Conservation (phyloP, 2,888 invertebrate genomes). For the Cylloceria caligata region DNA sequence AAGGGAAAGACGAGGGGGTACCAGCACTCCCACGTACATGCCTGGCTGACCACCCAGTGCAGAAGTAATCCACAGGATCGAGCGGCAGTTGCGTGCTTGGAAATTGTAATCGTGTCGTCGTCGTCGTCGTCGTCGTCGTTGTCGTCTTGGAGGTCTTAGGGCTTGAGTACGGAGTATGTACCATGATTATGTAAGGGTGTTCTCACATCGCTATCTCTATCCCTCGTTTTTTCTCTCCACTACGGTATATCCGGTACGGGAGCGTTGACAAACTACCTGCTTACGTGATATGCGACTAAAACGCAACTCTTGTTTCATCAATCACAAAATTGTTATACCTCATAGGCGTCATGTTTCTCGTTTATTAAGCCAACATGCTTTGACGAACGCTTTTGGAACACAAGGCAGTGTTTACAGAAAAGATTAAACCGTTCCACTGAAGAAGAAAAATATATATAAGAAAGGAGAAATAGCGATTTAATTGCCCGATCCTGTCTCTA, state of each 20-base stretch:
- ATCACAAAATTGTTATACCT: conserved; percentile 43
- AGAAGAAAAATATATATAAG: background rate
- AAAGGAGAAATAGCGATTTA: conserved; percentile 6
- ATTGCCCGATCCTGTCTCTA: background rate
- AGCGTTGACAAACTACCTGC: conserved; percentile 62
- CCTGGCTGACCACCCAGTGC: conserved; percentile 74
- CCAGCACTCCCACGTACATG: conserved; percentile 67
- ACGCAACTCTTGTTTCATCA: conserved; percentile 44
- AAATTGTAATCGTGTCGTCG: conserved; percentile 73
- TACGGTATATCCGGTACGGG: conserved; percentile 53
- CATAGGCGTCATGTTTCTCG: background rate
- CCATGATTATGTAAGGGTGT: conserved; percentile 51
- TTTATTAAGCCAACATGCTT: background rate
- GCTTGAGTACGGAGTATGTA: conserved; percentile 37
- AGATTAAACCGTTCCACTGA: background rate
- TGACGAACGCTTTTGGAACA: background rate
- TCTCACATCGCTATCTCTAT: conserved; percentile 45
- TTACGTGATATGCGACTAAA: conserved; percentile 42
- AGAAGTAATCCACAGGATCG: conserved; percentile 74
- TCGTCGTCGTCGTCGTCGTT: conserved; percentile 51
- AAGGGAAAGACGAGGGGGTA: conserved; percentile 36
- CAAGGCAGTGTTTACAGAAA: background rate
- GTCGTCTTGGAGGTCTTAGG: conserved; percentile 48
- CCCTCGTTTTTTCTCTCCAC: background rate
- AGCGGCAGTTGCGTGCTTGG: conserved; percentile 75